phyloP scores from a whole-genome alignment of 2,888 invertebrate genomes.

The Lordiphosa andalusiaca region DNA sequence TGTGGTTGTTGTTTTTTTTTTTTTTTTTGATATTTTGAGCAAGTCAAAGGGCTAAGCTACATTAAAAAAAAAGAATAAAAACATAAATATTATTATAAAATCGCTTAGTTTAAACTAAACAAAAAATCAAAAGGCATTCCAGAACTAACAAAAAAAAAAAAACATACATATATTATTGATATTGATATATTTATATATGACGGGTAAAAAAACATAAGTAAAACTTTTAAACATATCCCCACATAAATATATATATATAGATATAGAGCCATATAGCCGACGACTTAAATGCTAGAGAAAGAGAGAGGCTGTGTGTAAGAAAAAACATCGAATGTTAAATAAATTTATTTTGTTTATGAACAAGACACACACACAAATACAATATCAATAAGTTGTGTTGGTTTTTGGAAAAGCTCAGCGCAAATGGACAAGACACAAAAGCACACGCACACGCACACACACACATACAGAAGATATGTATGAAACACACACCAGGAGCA shows the following conservation, averaged over 20 bases:
- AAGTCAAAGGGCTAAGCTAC: conserved; percentile 60
- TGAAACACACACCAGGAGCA: conserved; percentile 19
- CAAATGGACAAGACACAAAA: conserved; percentile 60
- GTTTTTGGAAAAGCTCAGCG: conserved; percentile 42
- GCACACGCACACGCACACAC: conserved; percentile 22
- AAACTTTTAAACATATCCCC: conserved; percentile 21
- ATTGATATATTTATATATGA: not conserved
- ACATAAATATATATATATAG: too few relatives aligned
- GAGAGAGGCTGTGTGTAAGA: conserved; percentile 49
- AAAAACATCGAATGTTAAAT: conserved; percentile 70
- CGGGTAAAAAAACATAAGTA: conserved; percentile 30
- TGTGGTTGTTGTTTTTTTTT: too few relatives aligned
- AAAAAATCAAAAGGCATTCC: conserved; percentile 48
- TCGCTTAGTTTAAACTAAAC: conserved; percentile 15
- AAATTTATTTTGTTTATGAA: conserved; percentile 52
- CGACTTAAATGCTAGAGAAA: conserved; percentile 21
- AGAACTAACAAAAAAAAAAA: conserved; percentile 20
- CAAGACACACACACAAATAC: conserved; percentile 57
- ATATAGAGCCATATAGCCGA: conserved; percentile 1
- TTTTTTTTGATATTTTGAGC: conserved; percentile 48
- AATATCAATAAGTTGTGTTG: conserved; percentile 44
- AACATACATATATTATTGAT: conserved; percentile 1
- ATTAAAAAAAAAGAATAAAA: conserved; percentile 31
- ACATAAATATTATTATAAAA: conserved; percentile 24
- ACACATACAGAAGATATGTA: conserved; percentile 19